Evolutionary conservation across 2,888 invertebrate species (phyloP).

Genomic region (Halictus quadricinctus): DNA sequence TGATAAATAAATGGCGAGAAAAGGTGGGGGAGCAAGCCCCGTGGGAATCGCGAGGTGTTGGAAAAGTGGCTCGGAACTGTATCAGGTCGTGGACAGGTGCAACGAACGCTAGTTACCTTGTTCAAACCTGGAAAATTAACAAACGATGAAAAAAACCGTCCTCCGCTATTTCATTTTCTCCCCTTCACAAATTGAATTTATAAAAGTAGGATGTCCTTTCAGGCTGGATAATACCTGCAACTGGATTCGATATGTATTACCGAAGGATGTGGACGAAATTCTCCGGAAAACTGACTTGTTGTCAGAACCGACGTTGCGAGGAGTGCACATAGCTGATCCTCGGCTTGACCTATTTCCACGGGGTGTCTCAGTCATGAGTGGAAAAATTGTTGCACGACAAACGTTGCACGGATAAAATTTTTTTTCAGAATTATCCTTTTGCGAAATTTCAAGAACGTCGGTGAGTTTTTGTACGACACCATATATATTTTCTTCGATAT

Average conservation of each 20-base stretch:
- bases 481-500: neutral
- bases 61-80: neutral
- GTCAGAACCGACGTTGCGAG: neutral
- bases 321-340: neutral
- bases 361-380: neutral
- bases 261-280: neutral
- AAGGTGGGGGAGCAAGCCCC: neutral
- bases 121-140: neutral
- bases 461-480: neutral
- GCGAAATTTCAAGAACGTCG: neutral
- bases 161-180: neutral
- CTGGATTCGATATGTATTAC: neutral
- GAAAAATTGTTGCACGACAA: neutral
- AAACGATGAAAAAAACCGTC: neutral
- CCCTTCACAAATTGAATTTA: neutral
- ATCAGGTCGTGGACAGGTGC: neutral
- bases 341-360: neutral
- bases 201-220: neutral
- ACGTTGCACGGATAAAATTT: no score
- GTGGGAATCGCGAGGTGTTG: neutral
- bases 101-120: neutral
- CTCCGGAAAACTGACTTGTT: conserved; percentile 5
- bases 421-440: no score
- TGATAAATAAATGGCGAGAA: neutral
- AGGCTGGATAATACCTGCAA: neutral